A percentile compares a stretch with the other conserved stretches of the same genome.
Conservation (phyloP, 1,140 invertebrate genomes). For the Saccostrea glomerata region DNA sequence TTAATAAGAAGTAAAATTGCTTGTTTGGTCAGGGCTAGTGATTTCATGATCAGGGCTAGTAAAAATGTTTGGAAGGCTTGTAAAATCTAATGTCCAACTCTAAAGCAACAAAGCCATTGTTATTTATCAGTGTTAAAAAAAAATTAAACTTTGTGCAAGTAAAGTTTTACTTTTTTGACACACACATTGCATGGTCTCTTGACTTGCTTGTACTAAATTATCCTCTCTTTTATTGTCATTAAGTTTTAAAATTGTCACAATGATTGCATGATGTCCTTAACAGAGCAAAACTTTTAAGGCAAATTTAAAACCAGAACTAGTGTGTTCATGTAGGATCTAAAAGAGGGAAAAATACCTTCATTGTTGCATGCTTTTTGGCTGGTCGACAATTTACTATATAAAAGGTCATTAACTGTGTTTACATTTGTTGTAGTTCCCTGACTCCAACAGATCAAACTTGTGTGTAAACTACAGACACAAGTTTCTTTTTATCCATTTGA, state of each 20-base stretch:
- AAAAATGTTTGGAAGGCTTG: too few species aligned
- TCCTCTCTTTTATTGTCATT: too few species aligned
- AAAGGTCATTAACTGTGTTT: slow-evolving; percentile 20
- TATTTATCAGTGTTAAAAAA: too few species aligned
- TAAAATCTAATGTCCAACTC: too few species aligned
- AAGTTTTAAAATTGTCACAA: background rate
- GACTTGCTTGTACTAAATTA: too few species aligned
- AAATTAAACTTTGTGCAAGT: too few species aligned
- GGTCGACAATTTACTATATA: background rate
- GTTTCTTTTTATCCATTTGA: slow-evolving; percentile 29
- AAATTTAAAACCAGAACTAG: background rate
- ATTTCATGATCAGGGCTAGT: too few species aligned
- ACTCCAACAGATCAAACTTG: slow-evolving; percentile 15
- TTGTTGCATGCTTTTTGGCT: slow-evolving; percentile 29
- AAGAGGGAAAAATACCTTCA: slow-evolving; percentile 19
- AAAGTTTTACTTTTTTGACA: too few species aligned
- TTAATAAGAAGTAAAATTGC: too few species aligned
- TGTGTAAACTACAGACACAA: slow-evolving; percentile 1
- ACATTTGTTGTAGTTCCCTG: background rate
- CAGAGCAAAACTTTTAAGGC: background rate
- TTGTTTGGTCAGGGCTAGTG: too few species aligned
- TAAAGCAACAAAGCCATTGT: too few species aligned
- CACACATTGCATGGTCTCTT: too few species aligned
- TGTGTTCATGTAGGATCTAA: slow-evolving; percentile 13
- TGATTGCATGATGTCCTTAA: background rate